Evolutionary conservation across 37 sponge, comb jelly and placozoan genomes (phyloP).

Genomic region (Geodia barretti): DNA sequence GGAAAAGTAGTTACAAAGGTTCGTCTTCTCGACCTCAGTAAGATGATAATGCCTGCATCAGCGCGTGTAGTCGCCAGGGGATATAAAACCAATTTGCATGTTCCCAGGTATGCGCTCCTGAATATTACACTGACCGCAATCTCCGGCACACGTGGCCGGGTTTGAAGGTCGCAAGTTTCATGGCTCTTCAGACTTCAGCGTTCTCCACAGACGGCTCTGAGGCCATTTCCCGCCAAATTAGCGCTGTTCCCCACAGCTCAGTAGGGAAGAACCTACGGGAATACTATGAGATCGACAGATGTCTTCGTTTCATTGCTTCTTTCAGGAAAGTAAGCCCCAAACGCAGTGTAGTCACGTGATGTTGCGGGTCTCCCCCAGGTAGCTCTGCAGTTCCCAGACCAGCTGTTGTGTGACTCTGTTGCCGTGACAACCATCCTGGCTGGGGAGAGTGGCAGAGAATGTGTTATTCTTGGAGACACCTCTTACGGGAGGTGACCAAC

Average conservation of each 20-base stretch:
- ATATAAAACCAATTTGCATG: too few species aligned
- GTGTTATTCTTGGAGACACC: conserved; percentile 81
- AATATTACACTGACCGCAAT: too few species aligned
- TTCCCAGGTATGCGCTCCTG: too few species aligned
- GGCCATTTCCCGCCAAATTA: conserved; percentile 35
- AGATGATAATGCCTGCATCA: too few species aligned
- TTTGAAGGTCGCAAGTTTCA: background rate
- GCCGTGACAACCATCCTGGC: conserved; percentile 36
- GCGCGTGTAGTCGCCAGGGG: too few species aligned
- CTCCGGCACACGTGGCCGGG: background rate
- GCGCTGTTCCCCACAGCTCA: background rate
- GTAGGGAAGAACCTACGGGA: background rate
- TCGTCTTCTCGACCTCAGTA: too few species aligned
- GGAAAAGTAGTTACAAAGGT: too few species aligned
- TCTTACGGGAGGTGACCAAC: conserved; percentile 78
- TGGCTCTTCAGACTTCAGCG: background rate
- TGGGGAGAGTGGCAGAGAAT: background rate
- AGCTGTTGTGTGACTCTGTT: conserved; percentile 66
- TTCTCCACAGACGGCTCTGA: conserved; percentile 57
- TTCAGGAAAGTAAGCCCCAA: conserved; percentile 34
- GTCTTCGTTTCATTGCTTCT: conserved; percentile 32
- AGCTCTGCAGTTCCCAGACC: conserved; percentile 95
- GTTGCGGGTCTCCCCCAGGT: conserved; percentile 30
- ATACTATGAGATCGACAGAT: conserved; percentile 70
- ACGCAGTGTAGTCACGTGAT: background rate